phyloP scores from a whole-genome alignment of 2,113 vertebrate species.

The Dicentrarchus labrax region DNA sequence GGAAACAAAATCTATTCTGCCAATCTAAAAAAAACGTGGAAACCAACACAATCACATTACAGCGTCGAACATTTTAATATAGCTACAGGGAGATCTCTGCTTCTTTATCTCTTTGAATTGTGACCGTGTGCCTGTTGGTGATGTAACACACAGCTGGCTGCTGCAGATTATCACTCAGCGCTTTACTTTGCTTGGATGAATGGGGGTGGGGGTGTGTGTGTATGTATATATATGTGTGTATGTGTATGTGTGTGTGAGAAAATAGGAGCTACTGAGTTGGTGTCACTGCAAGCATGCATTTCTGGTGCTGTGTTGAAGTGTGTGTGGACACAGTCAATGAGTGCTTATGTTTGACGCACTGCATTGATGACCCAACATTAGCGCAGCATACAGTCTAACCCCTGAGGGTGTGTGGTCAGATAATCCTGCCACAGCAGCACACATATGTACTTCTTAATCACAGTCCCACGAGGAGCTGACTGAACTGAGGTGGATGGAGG shows the following conservation, averaged over 20 bases:
- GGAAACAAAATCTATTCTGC: not conserved
- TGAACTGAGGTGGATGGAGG: not conserved
- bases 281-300: constrained; percentile 9
- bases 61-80: constrained; percentile 6
- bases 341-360: constrained; percentile 16
- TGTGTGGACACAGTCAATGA: not conserved
- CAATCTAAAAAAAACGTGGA: not conserved
- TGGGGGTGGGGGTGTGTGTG: not conserved
- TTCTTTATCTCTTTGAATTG: constrained; percentile 21
- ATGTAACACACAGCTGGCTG: constrained; percentile 80
- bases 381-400: not conserved
- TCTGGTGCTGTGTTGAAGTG: not conserved
- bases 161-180: constrained; percentile 72
- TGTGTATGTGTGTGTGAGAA: constrained; percentile 2
- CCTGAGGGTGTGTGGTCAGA: constrained; percentile 22
- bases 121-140: constrained; percentile 34
- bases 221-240: too few relatives aligned
- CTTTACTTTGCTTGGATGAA: constrained; percentile 45
- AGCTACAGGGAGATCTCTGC: not conserved
- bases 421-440: constrained; percentile 19
- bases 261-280: constrained; percentile 21
- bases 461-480: not conserved
- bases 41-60: not conserved
- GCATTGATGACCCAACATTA: constrained; percentile 31
- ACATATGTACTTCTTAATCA: not conserved